phyloP scores from a whole-genome alignment of 2,888 invertebrate genomes.

The Enoplolaimus lenunculus region DNA sequence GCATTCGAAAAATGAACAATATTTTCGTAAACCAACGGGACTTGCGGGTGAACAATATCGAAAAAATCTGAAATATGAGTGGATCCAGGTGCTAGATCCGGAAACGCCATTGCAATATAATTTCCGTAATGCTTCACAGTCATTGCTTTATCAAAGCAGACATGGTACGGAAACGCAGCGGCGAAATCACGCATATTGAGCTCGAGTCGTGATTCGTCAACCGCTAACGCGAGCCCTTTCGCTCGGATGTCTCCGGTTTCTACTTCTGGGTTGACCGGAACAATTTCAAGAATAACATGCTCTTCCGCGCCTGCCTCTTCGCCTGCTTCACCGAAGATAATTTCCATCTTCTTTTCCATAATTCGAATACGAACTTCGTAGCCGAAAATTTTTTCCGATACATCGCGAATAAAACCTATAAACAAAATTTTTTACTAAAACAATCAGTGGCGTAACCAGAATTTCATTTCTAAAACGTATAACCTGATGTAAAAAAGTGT shows the following conservation, averaged over 20 bases:
- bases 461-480: too few species aligned
- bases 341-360: slow-evolving; percentile 60
- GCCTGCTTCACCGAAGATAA: slow-evolving; percentile 70
- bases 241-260: neutral
- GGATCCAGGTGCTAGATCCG: slow-evolving; percentile 32
- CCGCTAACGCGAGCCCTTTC: neutral
- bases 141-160: slow-evolving; percentile 79
- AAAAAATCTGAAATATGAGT: slow-evolving; percentile 33
- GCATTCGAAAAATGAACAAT: slow-evolving; percentile 25
- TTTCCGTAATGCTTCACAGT: slow-evolving; percentile 57
- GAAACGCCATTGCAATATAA: slow-evolving; percentile 31
- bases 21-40: slow-evolving; percentile 37
- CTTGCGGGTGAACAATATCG: slow-evolving; percentile 35
- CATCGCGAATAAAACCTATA: slow-evolving; percentile 80
- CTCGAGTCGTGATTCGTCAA: slow-evolving; percentile 6
- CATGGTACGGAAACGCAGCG: slow-evolving; percentile 83
- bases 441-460: too few species aligned
- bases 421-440: too few species aligned
- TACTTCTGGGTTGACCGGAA: neutral
- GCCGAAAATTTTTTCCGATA: slow-evolving; percentile 77
- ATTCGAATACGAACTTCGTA: slow-evolving; percentile 83
- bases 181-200: slow-evolving; percentile 56
- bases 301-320: slow-evolving; percentile 31
- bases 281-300: slow-evolving; percentile 35
- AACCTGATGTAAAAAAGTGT: too few species aligned